Evolutionary conservation across 2,888 invertebrate species (phyloP).

Genomic region (Acanthosepion pharaonis): DNA sequence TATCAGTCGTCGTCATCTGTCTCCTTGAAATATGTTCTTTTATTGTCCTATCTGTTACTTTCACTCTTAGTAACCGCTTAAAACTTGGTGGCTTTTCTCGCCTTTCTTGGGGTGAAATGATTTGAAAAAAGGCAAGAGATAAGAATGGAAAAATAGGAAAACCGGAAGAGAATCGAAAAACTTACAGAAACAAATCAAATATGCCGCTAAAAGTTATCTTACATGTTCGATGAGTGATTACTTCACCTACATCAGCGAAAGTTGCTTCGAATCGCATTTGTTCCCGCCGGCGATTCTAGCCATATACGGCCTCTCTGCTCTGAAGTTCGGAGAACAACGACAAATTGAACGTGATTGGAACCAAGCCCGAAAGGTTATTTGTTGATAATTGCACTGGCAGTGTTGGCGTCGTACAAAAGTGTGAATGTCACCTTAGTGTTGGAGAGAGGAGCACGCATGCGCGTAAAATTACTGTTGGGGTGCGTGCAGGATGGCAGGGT

Average conservation of each 20-base stretch:
- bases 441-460: background rate
- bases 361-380: background rate
- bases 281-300: background rate
- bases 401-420: background rate
- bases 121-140: too few species aligned
- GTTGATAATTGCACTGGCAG: background rate
- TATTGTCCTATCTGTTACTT: too few species aligned
- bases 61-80: too few species aligned
- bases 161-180: background rate
- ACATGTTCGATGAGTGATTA: background rate
- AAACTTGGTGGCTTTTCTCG: too few species aligned
- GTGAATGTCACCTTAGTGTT: background rate
- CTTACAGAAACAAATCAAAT: background rate
- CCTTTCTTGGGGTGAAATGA: background rate
- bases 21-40: too few species aligned
- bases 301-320: background rate
- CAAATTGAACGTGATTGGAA: conserved; percentile 33
- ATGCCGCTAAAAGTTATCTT: background rate
- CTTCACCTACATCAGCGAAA: background rate
- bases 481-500: background rate
- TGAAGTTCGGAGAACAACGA: background rate
- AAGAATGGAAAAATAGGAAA: too few species aligned
- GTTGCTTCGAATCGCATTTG: background rate
- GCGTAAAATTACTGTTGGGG: background rate
- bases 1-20: too few species aligned